Base-by-base conservation (phyloP, 2,113 vertebrate genomes). In the Nothoprocta pentlandii region DNA sequence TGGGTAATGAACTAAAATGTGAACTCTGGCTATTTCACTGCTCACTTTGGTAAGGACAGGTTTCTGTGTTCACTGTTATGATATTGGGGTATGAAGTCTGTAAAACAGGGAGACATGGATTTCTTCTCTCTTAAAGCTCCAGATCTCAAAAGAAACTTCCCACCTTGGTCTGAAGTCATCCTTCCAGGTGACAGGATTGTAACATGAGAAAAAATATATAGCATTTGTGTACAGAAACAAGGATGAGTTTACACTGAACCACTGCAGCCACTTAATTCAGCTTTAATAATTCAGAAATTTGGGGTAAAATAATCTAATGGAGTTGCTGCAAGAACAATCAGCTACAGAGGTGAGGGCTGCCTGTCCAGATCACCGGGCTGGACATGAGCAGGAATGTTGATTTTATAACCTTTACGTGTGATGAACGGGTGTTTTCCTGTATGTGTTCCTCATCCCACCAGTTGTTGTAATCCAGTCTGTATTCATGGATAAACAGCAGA, bases 401-500 rank as follows among this genome's bases (percentile, higher is more conserved):
- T 68, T 82, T 56, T 80, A 6, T 30, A 59, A 41, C 36, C 0
- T 0, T 25, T 2, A 19, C 20, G 14, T 4, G 16, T 16, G 34
- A 14, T 51, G 54, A 61, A 28, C 0, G 2, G 6, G 4, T 14
- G 21, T 47, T 88, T 63, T n/a, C 32, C 6, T 2, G 4, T 26
- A 30, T 61, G 82, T 68, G 23, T 44, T 56, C 23, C 54, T 74
- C 56, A 66, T 77, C 41, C 64, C 56, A 49, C 22, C 46, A 39
- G 21, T 51, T 44, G 46, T 61, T 53, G 36, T 28, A 28, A 14
- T 28, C n/a, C 66, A 20, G 28, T 67, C 41, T 23, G 12, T 44
- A 14, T 62, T 75, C 20, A 25, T 4, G 13, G 62, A 49, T n/a
- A 32, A 68, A 54, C 8, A 0, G 0, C 2, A 8, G 14, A 22